These are phyloP conservation scores for Myotis findleyi DNA, from an alignment of 2,797 vertebrate genomes.

Conservation along the genomic window DNA sequence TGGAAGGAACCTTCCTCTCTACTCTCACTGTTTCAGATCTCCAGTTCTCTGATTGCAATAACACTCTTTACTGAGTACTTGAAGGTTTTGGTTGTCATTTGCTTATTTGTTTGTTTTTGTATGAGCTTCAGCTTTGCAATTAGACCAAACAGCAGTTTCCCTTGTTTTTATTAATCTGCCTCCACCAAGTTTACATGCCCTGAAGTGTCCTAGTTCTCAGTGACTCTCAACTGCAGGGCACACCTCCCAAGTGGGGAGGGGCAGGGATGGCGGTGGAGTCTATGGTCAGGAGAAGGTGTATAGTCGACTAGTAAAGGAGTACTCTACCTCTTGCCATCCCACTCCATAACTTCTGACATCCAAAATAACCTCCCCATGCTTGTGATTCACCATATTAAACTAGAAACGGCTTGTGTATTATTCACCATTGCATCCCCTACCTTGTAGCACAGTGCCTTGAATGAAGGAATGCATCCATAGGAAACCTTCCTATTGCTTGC, in stretches of 20 bases:
- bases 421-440: not conserved
- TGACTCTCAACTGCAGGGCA: not conserved
- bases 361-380: not conserved
- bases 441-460: not conserved
- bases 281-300: not conserved
- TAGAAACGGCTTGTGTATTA: not conserved
- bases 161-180: not conserved
- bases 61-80: not conserved
- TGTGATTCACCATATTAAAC: not conserved
- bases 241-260: too few relatives aligned
- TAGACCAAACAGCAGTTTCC: not conserved
- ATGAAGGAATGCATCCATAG: not conserved
- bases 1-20: not conserved
- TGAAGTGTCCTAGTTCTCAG: not conserved
- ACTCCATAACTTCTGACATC: not conserved
- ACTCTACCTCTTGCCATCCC: not conserved
- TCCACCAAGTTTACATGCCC: not conserved
- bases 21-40: not conserved
- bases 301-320: not conserved
- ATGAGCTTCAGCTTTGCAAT: not conserved
- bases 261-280: not conserved
- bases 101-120: not conserved
- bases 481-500: slow-evolving; percentile 1
- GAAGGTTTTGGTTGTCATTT: not conserved
- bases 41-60: not conserved